Evolutionary conservation across 1,140 invertebrate genomes (phyloP), one percentile per base, ranked within the genome.

Genomic region (Temnothorax nylanderi): DNA sequence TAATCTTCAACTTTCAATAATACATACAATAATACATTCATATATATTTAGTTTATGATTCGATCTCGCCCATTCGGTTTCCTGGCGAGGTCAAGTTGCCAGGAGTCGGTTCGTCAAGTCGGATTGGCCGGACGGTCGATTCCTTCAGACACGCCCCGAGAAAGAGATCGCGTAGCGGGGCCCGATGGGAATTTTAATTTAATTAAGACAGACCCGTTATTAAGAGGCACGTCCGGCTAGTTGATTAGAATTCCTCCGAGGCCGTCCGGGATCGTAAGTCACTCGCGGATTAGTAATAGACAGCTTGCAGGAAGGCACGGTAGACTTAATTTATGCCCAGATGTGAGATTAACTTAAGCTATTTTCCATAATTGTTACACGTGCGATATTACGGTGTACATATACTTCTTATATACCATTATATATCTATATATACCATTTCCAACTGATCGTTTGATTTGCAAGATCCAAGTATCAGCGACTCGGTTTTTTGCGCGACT

Each of bases 141-240:
- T 81, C 65, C 49, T 56, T 69, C 86, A 60, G 91, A 93, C 92
- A 94, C 93, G 92, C 92, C 92, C 88, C 86, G 56, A 82, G 67
- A 89, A 87, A 91, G 86, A 51, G 71, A 77, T 87, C 87, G 78
- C 81, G 77, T 84, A 75, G 87, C 85, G 85, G 62, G 74, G 88
- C 77, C 78, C 87, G 90, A 91, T 92, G 88, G 85, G 93, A 94
- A 93, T 94, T 93, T 92, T 95, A 95, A 95, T 95, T 95, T 93
- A 95, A 95, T 95, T 95, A 95, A 93, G 91, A 92, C 87, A 85
- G 88, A 92, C 90, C 89, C 90, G 88, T 92, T 92, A 90, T 92
- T 92, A 92, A 91, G 89, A 88, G 82, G 86, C 89, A 86, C 87
- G 89, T 88, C 82, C 78, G 62, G 60, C 65, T 62, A 10, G 75